Evolutionary conservation across 2,888 invertebrate species (phyloP).

Genomic region (Diarsia rubi): DNA sequence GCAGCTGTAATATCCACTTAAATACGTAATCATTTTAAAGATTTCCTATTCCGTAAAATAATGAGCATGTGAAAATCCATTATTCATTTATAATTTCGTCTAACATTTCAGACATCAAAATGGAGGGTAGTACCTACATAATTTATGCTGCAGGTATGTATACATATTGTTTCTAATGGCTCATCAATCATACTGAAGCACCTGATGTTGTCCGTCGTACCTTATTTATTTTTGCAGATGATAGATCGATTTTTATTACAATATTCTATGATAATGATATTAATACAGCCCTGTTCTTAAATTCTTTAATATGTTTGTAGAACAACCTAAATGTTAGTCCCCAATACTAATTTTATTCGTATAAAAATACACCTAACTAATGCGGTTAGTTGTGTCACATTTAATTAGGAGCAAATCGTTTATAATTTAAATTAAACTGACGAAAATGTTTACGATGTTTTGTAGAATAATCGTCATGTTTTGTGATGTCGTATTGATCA

Average conservation of each 20-base stretch:
- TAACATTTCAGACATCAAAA: background rate
- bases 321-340: background rate
- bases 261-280: background rate
- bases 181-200: constrained; percentile 47
- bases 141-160: constrained; percentile 21
- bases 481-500: background rate
- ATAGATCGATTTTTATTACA: constrained; percentile 32
- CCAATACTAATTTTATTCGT: background rate
- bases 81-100: constrained; percentile 15
- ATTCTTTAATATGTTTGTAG: background rate
- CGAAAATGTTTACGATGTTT: background rate
- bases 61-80: constrained; percentile 14
- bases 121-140: background rate
- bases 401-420: background rate
- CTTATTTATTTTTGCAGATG: constrained; percentile 25
- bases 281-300: background rate
- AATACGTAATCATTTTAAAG: background rate
- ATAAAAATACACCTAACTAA: background rate
- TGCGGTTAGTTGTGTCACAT: too few relatives aligned
- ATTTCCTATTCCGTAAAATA: background rate
- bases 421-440: background rate
- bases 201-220: constrained; percentile 26
- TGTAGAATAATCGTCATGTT: background rate
- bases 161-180: constrained; percentile 13
- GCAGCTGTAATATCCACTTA: background rate